phyloP scores from a whole-genome alignment of 2,797 vertebrate genomes.

The Toxotes lorentzi region DNA sequence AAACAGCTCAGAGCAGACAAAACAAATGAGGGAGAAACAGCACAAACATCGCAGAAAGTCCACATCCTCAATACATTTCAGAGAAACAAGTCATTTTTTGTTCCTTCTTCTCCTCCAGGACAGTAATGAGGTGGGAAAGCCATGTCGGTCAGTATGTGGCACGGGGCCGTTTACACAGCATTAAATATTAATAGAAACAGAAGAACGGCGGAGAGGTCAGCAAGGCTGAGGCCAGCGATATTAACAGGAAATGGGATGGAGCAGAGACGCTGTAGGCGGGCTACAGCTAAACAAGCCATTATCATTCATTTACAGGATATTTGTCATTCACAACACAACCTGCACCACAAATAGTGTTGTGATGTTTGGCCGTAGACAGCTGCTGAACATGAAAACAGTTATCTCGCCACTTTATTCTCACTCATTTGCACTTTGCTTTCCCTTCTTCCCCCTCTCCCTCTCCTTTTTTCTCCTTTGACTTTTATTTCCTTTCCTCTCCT shows the following conservation, averaged over 20 bases:
- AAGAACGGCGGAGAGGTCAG: conserved; percentile 64
- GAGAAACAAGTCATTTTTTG: conserved; percentile 26
- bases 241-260: conserved; percentile 75
- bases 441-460: background rate
- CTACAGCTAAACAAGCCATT: conserved; percentile 73
- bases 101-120: conserved; percentile 40
- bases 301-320: conserved; percentile 76
- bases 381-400: conserved; percentile 48
- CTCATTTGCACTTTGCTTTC: conserved; percentile 12
- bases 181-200: conserved; percentile 76
- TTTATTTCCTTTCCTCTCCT: background rate
- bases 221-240: conserved; percentile 58
- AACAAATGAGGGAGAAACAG: background rate
- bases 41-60: conserved; percentile 5
- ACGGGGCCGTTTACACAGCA: conserved; percentile 46
- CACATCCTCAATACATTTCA: background rate
- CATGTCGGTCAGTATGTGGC: conserved; percentile 41
- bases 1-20: background rate
- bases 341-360: conserved; percentile 43
- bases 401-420: conserved; percentile 33
- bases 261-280: conserved; percentile 58
- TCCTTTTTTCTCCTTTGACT: background rate
- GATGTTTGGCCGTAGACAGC: conserved; percentile 54
- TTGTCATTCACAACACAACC: conserved; percentile 78
- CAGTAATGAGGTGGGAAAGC: conserved; percentile 57